Evolutionary conservation across 2,797 vertebrate species (phyloP).

Genomic region (Rousettus madagascariensis): DNA sequence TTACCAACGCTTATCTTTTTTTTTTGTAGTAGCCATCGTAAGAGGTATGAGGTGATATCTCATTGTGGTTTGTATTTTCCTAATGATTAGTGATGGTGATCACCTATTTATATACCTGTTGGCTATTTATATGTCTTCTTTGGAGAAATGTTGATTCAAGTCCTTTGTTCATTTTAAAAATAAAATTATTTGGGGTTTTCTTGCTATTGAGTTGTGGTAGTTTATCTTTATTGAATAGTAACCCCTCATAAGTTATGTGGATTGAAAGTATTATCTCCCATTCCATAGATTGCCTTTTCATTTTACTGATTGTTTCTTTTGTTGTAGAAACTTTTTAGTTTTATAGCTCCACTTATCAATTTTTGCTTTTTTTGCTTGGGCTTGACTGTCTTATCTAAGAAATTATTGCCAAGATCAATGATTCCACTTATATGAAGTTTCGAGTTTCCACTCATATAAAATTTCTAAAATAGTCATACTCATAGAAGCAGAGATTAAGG

Average conservation of each 20-base stretch:
- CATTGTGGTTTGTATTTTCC: not conserved
- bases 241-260: not conserved
- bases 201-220: not conserved
- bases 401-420: not conserved
- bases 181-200: not conserved
- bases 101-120: not conserved
- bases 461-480: not conserved
- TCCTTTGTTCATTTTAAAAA: not conserved
- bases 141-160: not conserved
- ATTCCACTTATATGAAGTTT: not conserved
- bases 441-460: not conserved
- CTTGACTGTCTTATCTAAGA: not conserved
- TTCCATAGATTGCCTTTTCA: not conserved
- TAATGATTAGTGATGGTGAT: not conserved
- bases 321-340: not conserved
- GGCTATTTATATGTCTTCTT: not conserved
- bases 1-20: not conserved
- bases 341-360: not conserved
- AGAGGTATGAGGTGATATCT: not conserved
- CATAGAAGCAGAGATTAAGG: not conserved
- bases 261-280: not conserved
- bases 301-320: not conserved
- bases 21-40: not conserved
- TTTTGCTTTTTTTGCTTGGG: not conserved
- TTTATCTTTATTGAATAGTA: not conserved